Evolutionary conservation across 2,888 invertebrate genomes (phyloP), one percentile per base, ranked within the genome.

Genomic region (Neria commutata): DNA sequence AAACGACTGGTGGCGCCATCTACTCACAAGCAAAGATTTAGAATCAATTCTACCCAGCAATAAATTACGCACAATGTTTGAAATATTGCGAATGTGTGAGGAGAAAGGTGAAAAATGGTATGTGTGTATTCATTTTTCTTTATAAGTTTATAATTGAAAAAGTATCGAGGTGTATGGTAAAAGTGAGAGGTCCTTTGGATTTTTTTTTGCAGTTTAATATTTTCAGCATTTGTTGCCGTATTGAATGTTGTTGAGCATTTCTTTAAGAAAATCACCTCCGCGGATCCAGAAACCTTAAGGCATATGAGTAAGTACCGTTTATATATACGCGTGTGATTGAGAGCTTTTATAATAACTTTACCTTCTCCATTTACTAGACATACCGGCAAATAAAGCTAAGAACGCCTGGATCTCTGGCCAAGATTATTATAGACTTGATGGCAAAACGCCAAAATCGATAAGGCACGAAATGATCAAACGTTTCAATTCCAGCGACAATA

Each of bases 41-140:
- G 84, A 86, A 63, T 85, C 86, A 1, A 76, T 91, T 10, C 85
- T 89, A 55, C 85, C 89, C 45, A 90, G 93, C 66, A 89, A 90
- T 66, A 96, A 96, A 81, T 84, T 95, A 54, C 81, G 86, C 6
- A 83, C 91, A 0, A 85, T 93, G 57, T 87, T 91, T 77, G 85
- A 88, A 50, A 90, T 96, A 70, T 84, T 96, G n/a, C 86, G 89
- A 61, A 89, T 91, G 83, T 90, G 91, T 72, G 86, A 89, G 74
- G 85, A 85, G 57, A 85, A 90, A 54, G 90, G 90, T 0, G 95
- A 96, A 71, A 95, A 95, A 87, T 86, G 94, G 91, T 91, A 80
- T 84, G 87, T 52, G 33, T 17, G 2, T 17, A 45, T 17, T 82
- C 42, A 11, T 25, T 23, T 54, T 24, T 34, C 75, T 80, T 34